These are phyloP conservation scores for Epiblema foenella DNA, from an alignment of 2,888 invertebrate species.

Conservation along the genomic window DNA sequence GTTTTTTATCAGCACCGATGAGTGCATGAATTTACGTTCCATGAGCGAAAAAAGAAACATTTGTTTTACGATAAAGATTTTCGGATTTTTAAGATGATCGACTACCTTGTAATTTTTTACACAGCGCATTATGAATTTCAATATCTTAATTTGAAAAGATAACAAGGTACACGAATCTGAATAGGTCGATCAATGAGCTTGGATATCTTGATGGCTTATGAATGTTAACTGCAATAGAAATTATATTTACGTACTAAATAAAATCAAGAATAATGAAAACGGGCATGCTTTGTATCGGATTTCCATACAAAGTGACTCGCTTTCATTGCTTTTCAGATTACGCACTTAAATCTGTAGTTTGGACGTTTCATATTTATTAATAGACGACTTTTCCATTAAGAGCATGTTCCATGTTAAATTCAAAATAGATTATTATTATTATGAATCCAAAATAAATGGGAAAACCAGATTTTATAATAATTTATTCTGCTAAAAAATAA, in stretches of 20 bases:
- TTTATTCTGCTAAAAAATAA: no score
- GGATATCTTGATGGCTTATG: slow-evolving; percentile 50
- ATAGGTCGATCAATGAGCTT: slow-evolving; percentile 15
- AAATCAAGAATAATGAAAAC: background rate
- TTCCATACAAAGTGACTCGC: background rate
- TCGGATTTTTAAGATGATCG: slow-evolving; percentile 7
- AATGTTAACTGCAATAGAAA: slow-evolving; percentile 50
- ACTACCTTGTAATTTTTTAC: background rate
- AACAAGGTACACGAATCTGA: slow-evolving; percentile 1
- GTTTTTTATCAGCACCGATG: slow-evolving; percentile 22
- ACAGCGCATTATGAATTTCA: background rate
- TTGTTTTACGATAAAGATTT: background rate
- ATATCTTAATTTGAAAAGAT: background rate
- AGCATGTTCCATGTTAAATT: background rate
- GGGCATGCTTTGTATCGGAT: background rate
- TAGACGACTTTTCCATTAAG: background rate
- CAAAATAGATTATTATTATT: no score
- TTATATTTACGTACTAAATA: background rate
- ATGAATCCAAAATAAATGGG: no score
- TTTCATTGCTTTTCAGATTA: background rate
- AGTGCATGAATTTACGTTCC: slow-evolving; percentile 27
- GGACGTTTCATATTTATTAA: background rate
- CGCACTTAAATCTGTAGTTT: background rate
- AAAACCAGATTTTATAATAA: no score
- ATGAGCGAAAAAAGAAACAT: background rate